Base-by-base conservation (phyloP, 2,113 vertebrate genomes). In the Dromas ardeola region DNA sequence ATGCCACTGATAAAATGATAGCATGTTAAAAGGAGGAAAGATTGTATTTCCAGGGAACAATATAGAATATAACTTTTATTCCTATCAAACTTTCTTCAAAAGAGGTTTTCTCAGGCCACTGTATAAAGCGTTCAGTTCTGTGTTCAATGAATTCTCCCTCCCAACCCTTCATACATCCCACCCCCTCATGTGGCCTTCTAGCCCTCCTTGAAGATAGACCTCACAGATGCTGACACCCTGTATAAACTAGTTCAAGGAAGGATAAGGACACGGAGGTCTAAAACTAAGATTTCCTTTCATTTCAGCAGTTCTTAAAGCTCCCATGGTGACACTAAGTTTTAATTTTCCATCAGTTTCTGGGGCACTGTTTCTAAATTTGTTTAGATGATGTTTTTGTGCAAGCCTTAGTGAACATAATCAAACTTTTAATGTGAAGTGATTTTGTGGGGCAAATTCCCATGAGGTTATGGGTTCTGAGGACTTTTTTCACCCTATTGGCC, bases 291-390 rank as follows among this genome's bases (percentile, higher is more conserved):
- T 94, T 71, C 16, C 32, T 67, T 93, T 80, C 21, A 73, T 88
- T 87, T 95, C 67, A 88, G 25, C n/a, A 32, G 25, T 56, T 94
- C 38, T 95, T 90, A 96, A 81, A 53, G 53, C 67, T 96, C 72
- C 76, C 85, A 42, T 22, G 49, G n/a, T 70, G 49, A 84, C 49
- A 58, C 7, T 83, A 81, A 56, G 34, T 93, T 95, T 91, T 86
- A 88, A 90, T 95, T 96, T 96, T 76, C 63, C 30, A 79, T 70
- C 52, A 67, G 18, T 95, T 96, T 84, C 86, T 84, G 40, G 20
- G 61, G 26, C 9, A 18, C 21, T 65, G 59, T 93, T 92, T 86
- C 63, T 40, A 92, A 58, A 95, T 90, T 63, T 84, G 56, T 93
- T 96, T 86, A 80, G 53, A 43, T 65, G 13, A 52, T 5, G 2